These are phyloP conservation scores for Microtus montanus DNA, from an alignment of 2,113 vertebrate genomes.

Conservation along the genomic window DNA sequence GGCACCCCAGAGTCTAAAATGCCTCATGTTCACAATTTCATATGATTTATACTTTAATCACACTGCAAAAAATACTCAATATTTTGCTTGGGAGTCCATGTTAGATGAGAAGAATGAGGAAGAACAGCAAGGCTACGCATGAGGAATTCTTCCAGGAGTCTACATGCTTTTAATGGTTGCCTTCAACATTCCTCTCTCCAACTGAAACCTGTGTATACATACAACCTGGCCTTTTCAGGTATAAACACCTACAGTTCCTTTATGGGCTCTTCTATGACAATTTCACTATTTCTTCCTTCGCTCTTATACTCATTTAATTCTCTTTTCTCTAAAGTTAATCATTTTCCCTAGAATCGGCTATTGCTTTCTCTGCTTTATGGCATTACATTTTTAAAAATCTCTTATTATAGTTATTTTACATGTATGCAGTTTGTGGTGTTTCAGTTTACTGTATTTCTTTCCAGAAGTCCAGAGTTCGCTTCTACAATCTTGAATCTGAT, in stretches of 20 bases:
- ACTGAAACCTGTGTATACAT: not conserved
- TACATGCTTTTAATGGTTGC: not conserved
- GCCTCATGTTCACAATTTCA: not conserved
- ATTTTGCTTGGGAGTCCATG: not conserved
- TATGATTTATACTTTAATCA: not conserved
- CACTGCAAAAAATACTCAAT: not conserved
- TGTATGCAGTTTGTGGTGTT: not conserved
- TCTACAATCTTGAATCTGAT: not conserved
- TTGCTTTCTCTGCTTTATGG: not conserved
- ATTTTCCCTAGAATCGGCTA: not conserved
- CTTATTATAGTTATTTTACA: not conserved
- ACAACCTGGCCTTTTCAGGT: not conserved
- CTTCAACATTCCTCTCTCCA: not conserved
- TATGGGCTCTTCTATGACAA: too few species aligned
- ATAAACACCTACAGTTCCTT: not conserved
- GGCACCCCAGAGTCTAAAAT: not conserved
- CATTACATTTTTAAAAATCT: not conserved
- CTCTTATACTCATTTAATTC: not conserved
- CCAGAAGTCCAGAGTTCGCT: not conserved
- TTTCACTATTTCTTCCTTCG: not conserved
- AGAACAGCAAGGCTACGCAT: not conserved
- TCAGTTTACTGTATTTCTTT: not conserved
- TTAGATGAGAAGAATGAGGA: not conserved
- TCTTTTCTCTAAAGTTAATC: not conserved
- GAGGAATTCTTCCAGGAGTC: rapidly evolving